Base-by-base conservation (phyloP, 2,888 invertebrate species). In the Eupelmus urozonus region DNA sequence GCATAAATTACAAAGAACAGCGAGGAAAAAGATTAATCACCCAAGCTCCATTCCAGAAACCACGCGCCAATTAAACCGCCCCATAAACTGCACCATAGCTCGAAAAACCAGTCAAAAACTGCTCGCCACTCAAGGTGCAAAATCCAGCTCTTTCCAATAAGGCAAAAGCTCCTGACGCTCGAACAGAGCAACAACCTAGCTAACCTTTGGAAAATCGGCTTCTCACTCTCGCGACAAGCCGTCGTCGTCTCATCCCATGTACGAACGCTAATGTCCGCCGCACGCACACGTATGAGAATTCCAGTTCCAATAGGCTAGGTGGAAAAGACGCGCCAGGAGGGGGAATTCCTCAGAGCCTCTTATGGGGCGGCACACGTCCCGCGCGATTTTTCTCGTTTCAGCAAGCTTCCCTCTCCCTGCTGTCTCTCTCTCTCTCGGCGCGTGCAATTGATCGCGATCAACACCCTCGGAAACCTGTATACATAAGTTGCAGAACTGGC, bases 391-490 rank as follows among this genome's bases (percentile, higher is more conserved):
- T 78, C 78, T 66, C 51, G 71, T 81, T 80, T 82, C 82, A 81
- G 78, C 79, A 82, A 57, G 70, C 81, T 45, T 45, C 9, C 2
- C 45, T 16, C 16, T 45, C 16, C 16, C 45, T 16, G 2, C 45
- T 45, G 13, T 2, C 16, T 45, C 16, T 45, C 45, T 45, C 13
- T 45, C 45, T 45, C 45, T 45, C 2, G 4, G 2, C 45, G 72
- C 57, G 75, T 80, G 82, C 83, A 83, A 85, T 85, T 84, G 85
- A 85, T 84, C 83, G 82, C 81, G 83, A 85, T 86, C 85, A 83
- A 84, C 84, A 84, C 11, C 42, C n/a, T n/a, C 20, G 16, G 45
- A 45, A 59, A 59, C 69, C 57, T 59, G 29, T 40, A 42, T 16
- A 73, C 34, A 34, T 55, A 53, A n/a, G 25, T 29, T 72, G 76